Evolutionary conservation across 1,140 invertebrate genomes (phyloP).

Genomic region (Drosophila tsacasi): DNA sequence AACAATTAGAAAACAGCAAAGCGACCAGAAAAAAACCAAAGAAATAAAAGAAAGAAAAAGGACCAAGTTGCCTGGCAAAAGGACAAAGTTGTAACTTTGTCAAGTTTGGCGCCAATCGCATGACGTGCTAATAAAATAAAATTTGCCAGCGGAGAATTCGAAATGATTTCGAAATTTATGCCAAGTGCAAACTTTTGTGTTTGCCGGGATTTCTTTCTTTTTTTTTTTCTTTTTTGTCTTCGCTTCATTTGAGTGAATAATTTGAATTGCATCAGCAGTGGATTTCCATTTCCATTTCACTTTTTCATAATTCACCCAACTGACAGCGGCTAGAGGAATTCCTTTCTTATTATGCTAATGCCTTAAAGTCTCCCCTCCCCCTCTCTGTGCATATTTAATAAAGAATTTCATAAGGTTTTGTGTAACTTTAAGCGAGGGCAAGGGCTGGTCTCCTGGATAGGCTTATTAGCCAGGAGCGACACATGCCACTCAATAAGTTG

Average conservation of each 20-base stretch:
- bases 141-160: constrained; percentile 34
- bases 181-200: constrained; percentile 81
- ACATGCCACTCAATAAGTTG: constrained; percentile 76
- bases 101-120: constrained; percentile 82
- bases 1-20: constrained; percentile 83
- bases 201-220: constrained; percentile 41
- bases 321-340: constrained; percentile 60
- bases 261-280: constrained; percentile 75
- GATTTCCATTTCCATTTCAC: constrained; percentile 64
- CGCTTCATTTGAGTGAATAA: constrained; percentile 82
- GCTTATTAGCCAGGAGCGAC: constrained; percentile 61
- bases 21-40: constrained; percentile 64
- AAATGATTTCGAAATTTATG: constrained; percentile 66
- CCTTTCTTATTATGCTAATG: constrained; percentile 70
- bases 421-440: constrained; percentile 39
- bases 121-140: constrained; percentile 83
- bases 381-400: constrained; percentile 64
- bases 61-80: constrained; percentile 34
- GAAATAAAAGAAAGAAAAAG: constrained; percentile 38
- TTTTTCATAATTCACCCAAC: constrained; percentile 60
- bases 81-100: constrained; percentile 78
- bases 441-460: not conserved
- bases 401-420: constrained; percentile 9
- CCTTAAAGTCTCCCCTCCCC: constrained; percentile 51
- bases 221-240: constrained; percentile 10